Conservation (phyloP, 2,797 vertebrate genomes). For the Anniella stebbinsi region DNA sequence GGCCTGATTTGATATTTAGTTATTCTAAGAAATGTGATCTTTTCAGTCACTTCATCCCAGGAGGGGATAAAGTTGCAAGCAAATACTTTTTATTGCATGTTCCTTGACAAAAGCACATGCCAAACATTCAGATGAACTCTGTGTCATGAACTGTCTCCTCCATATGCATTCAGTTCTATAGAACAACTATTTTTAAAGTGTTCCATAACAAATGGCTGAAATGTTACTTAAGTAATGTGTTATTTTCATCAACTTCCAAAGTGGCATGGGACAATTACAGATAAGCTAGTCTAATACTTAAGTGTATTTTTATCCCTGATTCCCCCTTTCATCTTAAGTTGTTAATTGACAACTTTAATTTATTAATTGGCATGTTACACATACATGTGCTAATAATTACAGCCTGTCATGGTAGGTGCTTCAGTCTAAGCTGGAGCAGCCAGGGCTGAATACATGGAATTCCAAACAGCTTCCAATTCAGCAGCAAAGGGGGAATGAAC, state of each 20-base stretch:
- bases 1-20: conserved; percentile 36
- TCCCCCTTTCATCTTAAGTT: conserved; percentile 17
- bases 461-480: background rate
- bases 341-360: background rate
- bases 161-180: conserved; percentile 36
- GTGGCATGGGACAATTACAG: conserved; percentile 21
- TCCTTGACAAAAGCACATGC: conserved; percentile 36
- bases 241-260: conserved; percentile 19
- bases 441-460: background rate
- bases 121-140: conserved; percentile 44
- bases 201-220: conserved; percentile 47
- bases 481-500: background rate
- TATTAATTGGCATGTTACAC: background rate
- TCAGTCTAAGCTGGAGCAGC: background rate
- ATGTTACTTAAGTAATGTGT: background rate
- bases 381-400: background rate
- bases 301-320: conserved; percentile 14
- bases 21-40: conserved; percentile 26
- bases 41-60: conserved; percentile 24
- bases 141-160: conserved; percentile 36
- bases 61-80: conserved; percentile 43
- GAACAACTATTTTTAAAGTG: conserved; percentile 20
- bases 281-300: conserved; percentile 20
- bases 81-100: conserved; percentile 30
- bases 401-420: background rate